phyloP scores from a whole-genome alignment of 2,888 invertebrate species.

The Ernsta delagoae region DNA sequence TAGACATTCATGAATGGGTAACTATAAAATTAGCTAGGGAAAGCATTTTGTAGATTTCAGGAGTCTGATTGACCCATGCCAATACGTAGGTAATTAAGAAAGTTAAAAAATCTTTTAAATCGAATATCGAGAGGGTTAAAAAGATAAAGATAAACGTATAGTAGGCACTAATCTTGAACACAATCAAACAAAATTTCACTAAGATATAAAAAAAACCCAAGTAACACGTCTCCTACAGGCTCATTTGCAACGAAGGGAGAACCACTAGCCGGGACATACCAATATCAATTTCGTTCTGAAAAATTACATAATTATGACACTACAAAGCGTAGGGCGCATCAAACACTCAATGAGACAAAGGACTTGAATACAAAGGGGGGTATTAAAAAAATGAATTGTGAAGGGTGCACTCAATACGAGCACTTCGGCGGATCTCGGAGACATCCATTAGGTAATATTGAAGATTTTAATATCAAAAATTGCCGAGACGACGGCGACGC shows the following conservation, averaged over 20 bases:
- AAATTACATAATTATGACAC: constrained; percentile 71
- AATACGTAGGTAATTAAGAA: too few relatives aligned
- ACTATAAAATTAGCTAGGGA: too few relatives aligned
- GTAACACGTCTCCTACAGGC: too few relatives aligned
- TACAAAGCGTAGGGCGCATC: constrained; percentile 61
- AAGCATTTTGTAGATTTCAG: too few relatives aligned
- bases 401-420: constrained; percentile 73
- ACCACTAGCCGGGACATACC: constrained; percentile 46
- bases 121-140: too few relatives aligned
- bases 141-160: too few relatives aligned
- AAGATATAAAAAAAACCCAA: too few relatives aligned
- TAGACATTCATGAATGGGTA: too few relatives aligned
- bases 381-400: constrained; percentile 65
- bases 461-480: constrained; percentile 85
- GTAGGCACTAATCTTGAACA: too few relatives aligned
- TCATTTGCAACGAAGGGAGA: constrained; percentile 12
- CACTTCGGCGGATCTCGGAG: constrained; percentile 66
- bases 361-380: constrained; percentile 63
- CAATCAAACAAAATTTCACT: too few relatives aligned
- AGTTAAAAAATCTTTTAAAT: too few relatives aligned
- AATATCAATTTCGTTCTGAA: constrained; percentile 51
- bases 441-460: constrained; percentile 85
- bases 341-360: constrained; percentile 74
- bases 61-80: too few relatives aligned
- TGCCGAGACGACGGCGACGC: constrained; percentile 58